Percentiles rank a stretch among this genome's conserved stretches.
Conservation (phyloP, 2,888 invertebrate genomes). For the Ormyrus nitidulus region DNA sequence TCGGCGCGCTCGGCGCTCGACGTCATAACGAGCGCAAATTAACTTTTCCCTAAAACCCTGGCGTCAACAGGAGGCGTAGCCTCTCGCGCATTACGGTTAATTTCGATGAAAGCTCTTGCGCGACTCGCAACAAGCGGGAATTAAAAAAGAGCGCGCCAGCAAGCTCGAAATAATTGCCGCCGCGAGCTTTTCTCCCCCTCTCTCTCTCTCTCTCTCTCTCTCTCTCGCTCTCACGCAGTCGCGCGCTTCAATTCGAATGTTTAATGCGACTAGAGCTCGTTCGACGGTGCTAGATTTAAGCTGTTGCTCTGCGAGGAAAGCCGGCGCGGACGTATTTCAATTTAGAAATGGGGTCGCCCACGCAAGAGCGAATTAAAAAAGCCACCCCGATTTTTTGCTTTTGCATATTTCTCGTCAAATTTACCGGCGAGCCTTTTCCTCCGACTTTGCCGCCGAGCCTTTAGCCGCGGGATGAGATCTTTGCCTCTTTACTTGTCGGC, state of each 20-base stretch:
- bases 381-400: no score
- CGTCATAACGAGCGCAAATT: slow-evolving; percentile 11
- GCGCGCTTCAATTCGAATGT: slow-evolving; percentile 2
- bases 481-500: no score
- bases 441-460: no score
- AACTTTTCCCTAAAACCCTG: not conserved
- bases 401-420: no score
- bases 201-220: no score
- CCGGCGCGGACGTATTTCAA: slow-evolving; percentile 26
- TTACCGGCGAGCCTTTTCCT: no score
- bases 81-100: not conserved
- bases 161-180: not conserved
- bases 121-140: not conserved
- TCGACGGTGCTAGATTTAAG: slow-evolving; percentile 1
- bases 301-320: slow-evolving; percentile 8
- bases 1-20: no score
- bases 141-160: not conserved
- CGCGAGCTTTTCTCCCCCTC: no score
- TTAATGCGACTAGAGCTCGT: not conserved
- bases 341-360: slow-evolving; percentile 40
- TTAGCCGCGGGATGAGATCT: no score
- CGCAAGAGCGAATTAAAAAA: not conserved
- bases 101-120: slow-evolving; percentile 5
- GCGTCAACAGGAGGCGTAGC: not conserved
- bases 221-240: no score